phyloP scores from a whole-genome alignment of 2,797 vertebrate genomes.

The Hemitrygon akajei region DNA sequence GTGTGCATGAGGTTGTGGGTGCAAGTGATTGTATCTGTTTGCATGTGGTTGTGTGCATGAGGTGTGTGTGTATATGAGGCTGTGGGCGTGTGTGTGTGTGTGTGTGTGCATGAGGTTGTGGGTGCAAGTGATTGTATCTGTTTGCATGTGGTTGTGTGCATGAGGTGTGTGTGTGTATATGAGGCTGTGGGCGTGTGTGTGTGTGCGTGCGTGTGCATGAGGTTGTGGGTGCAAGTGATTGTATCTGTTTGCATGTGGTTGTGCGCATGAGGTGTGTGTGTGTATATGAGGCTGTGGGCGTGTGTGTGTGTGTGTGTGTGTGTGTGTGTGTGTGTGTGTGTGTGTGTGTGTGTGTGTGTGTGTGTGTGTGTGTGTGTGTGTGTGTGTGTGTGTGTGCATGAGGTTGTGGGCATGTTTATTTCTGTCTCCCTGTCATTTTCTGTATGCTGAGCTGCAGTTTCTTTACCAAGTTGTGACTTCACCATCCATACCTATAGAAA shows the following conservation, averaged over 20 bases:
- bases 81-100: neutral
- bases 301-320: too few relatives aligned
- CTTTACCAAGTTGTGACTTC: neutral
- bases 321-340: too few relatives aligned
- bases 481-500: neutral
- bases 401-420: conserved; percentile 26
- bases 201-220: neutral
- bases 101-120: too few relatives aligned
- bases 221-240: neutral
- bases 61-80: conserved; percentile 14
- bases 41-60: neutral
- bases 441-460: neutral
- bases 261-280: neutral
- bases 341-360: neutral
- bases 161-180: too few relatives aligned
- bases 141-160: too few relatives aligned
- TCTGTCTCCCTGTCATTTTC: neutral
- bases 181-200: too few relatives aligned
- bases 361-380: neutral
- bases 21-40: too few relatives aligned
- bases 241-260: conserved; percentile 21
- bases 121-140: too few relatives aligned
- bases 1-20: neutral
- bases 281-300: neutral
- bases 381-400: neutral